These are phyloP conservation scores for Chionomys nivalis DNA, from an alignment of 2,113 vertebrate species.

Conservation along the genomic window DNA sequence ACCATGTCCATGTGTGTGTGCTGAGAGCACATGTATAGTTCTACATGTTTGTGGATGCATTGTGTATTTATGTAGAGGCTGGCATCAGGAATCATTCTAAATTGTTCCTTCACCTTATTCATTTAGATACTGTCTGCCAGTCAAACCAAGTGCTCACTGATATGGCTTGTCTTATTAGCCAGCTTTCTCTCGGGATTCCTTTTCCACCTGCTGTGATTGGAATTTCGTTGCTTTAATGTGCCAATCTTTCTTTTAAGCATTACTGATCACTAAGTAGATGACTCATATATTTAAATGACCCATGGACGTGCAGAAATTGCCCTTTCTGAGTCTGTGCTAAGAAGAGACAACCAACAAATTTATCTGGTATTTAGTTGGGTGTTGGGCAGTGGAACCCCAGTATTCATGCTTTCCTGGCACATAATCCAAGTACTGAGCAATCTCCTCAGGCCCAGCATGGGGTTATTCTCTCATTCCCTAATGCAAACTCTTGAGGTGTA, in stretches of 20 bases:
- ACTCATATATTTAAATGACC: not conserved
- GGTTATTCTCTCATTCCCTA: not conserved
- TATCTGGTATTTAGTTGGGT: not conserved
- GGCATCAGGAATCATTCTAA: not conserved
- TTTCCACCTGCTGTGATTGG: not conserved
- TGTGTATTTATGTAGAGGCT: not conserved
- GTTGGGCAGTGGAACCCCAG: not conserved
- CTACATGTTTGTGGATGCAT: not conserved
- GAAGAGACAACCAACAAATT: not conserved
- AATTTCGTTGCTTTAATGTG: not conserved
- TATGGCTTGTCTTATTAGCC: no score
- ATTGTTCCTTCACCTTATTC: not conserved
- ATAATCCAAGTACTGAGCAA: not conserved
- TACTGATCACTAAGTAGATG: not conserved
- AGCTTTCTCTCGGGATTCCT: not conserved
- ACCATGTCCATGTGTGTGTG: not conserved
- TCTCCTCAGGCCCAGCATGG: not conserved
- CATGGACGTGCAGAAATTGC: not conserved
- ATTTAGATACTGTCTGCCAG: accelerated
- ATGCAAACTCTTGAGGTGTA: not conserved
- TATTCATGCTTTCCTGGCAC: not conserved
- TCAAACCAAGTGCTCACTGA: not conserved
- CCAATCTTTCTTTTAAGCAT: not conserved
- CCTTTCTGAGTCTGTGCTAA: not conserved
- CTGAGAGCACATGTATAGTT: not conserved